phyloP scores from a whole-genome alignment of 2,888 invertebrate species.

The Agrochola macilenta region DNA sequence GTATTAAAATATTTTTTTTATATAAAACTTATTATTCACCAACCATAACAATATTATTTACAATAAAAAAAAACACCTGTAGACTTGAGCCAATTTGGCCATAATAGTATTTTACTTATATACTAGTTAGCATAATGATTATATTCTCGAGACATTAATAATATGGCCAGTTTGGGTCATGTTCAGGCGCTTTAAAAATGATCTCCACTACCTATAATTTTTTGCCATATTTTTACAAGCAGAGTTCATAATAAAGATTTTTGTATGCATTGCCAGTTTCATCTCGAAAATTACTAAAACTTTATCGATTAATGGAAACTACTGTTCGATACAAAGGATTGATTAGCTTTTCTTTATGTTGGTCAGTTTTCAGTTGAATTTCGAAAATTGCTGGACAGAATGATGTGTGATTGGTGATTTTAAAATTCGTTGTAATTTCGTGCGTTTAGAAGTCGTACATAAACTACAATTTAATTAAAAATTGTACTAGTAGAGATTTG shows the following conservation, averaged over 20 bases:
- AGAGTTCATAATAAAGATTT: conserved; percentile 4
- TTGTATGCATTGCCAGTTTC: background rate
- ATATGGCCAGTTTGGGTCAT: background rate
- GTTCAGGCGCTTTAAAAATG: background rate
- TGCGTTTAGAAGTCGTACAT: conserved; percentile 49
- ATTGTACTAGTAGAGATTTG: conserved; percentile 54
- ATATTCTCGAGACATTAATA: background rate
- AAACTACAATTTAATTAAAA: conserved; percentile 63
- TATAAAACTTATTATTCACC: background rate
- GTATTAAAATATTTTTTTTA: background rate
- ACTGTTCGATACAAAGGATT: background rate
- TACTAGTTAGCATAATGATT: background rate
- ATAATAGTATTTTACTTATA: background rate
- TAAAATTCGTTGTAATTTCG: conserved; percentile 20
- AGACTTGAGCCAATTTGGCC: background rate
- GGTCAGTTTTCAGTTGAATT: background rate
- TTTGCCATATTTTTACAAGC: background rate
- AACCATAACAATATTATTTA: conserved; percentile 22
- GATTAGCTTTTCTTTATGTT: background rate
- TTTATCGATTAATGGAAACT: background rate
- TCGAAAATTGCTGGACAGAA: conserved; percentile 24
- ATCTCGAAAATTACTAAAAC: conserved; percentile 31
- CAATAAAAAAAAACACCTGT: conserved; percentile 11
- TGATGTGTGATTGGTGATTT: background rate
- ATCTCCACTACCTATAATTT: conserved; percentile 4